Conservation (phyloP, 2,113 vertebrate genomes). For the Forbesichthys agassizii region DNA sequence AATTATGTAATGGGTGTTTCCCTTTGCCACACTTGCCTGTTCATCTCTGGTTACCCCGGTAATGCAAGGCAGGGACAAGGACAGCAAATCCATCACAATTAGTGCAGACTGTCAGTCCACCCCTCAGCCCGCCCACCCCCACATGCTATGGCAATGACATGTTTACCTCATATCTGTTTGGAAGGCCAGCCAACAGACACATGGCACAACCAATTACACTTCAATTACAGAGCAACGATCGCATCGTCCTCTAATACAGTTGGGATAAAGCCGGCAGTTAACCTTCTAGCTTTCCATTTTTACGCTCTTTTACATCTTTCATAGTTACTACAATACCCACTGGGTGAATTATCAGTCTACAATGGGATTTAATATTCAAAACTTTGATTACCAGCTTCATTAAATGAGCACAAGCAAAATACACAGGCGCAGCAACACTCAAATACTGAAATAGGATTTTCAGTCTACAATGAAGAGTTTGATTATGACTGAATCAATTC, state of each 20-base stretch:
- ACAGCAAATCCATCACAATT: constrained; percentile 75
- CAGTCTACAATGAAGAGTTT: constrained; percentile 48
- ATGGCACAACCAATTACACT: constrained; percentile 72
- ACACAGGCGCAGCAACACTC: constrained; percentile 32
- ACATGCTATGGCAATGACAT: constrained; percentile 47
- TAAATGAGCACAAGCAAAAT: constrained; percentile 48
- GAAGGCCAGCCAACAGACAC: constrained; percentile 45
- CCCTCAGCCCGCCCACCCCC: neutral
- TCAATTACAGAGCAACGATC: constrained; percentile 71
- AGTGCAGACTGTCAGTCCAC: constrained; percentile 63
- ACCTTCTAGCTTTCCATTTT: constrained; percentile 66
- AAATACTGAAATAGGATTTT: constrained; percentile 48
- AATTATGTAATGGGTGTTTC: constrained; percentile 12
- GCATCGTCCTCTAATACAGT: constrained; percentile 61
- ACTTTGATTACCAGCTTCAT: constrained; percentile 63
- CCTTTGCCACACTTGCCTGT: constrained; percentile 29
- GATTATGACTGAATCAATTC: constrained; percentile 48
- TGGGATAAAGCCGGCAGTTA: constrained; percentile 45
- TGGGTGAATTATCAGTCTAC: constrained; percentile 58
- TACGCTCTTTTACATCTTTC: constrained; percentile 50
- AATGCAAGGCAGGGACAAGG: constrained; percentile 45
- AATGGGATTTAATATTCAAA: constrained; percentile 61
- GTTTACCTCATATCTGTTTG: constrained; percentile 69
- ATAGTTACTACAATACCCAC: constrained; percentile 45
- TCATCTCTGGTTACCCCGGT: constrained; percentile 54